Evolutionary conservation across 92 coral and sea anemone genomes (phyloP).

Genomic region (Blastomussa wellsi): DNA sequence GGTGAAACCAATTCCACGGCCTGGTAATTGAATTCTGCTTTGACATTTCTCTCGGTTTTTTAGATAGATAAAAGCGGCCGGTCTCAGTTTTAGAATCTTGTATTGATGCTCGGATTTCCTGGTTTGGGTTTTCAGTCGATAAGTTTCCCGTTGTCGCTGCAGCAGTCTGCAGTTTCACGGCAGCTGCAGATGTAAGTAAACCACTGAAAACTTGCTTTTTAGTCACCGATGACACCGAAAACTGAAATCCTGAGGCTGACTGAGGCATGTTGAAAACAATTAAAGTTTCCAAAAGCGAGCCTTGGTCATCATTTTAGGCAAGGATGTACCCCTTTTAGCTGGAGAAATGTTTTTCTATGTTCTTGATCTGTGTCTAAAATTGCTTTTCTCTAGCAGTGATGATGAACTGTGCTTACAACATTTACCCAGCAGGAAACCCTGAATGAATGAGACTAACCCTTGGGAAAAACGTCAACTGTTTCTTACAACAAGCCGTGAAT

Average conservation of each 20-base stretch:
- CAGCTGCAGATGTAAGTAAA: not conserved
- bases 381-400: no score
- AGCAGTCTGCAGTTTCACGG: not conserved
- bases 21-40: not conserved
- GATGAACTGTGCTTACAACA: no score
- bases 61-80: not conserved
- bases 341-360: no score
- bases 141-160: not conserved
- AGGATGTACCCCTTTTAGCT: no score
- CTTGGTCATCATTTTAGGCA: no score
- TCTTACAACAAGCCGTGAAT: not conserved
- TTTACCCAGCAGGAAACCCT: no score
- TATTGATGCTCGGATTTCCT: not conserved
- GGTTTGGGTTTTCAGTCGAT: not conserved
- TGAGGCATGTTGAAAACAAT: no score
- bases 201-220: not conserved
- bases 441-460: not conserved
- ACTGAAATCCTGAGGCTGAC: no score
- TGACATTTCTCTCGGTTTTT: not conserved
- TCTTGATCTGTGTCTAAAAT: no score
- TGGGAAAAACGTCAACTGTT: not conserved
- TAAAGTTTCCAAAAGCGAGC: no score
- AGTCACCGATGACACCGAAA: no score
- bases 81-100: not conserved
- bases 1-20: not conserved